These are phyloP conservation scores for Arenaria interpres DNA, from an alignment of 2,113 vertebrate species.

Conservation along the genomic window DNA sequence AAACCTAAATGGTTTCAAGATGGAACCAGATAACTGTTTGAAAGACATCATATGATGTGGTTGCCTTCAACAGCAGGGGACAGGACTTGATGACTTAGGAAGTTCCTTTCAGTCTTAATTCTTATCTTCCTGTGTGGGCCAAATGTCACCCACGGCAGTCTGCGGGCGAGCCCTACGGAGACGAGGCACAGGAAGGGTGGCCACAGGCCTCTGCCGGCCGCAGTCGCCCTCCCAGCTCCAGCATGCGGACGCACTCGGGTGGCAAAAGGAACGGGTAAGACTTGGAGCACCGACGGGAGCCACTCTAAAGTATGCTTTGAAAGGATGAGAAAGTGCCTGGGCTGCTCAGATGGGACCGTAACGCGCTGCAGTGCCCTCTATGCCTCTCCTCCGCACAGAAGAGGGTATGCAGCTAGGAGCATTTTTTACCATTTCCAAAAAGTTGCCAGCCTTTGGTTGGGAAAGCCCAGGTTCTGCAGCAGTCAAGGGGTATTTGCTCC, in stretches of 20 bases:
- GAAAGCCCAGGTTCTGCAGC: neutral
- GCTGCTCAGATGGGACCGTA: neutral
- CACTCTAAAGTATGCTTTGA: neutral
- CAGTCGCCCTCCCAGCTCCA: neutral
- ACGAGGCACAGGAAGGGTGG: neutral
- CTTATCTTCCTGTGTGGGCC: slow-evolving; percentile 65
- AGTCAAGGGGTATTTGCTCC: neutral
- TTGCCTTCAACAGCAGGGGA: slow-evolving; percentile 58
- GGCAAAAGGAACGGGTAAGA: neutral
- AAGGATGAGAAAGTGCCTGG: neutral
- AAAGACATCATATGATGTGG: slow-evolving; percentile 61
- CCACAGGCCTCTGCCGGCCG: neutral
- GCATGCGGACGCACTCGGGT: accelerated
- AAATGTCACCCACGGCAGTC: neutral
- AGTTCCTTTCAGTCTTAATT: slow-evolving; percentile 61
- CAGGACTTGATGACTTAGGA: slow-evolving; percentile 62
- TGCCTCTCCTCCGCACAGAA: neutral
- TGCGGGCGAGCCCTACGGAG: neutral
- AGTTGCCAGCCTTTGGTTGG: neutral
- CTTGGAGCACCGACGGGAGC: neutral
- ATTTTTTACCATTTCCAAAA: neutral
- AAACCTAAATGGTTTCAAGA: slow-evolving; percentile 66
- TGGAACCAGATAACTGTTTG: slow-evolving; percentile 50
- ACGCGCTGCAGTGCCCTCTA: accelerated
- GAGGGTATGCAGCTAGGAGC: neutral